A percentile compares a stretch with the other conserved stretches of the same genome.
These are phyloP conservation scores for Crypturellus undulatus DNA, from an alignment of 2,113 vertebrate genomes.

Conservation along the genomic window DNA sequence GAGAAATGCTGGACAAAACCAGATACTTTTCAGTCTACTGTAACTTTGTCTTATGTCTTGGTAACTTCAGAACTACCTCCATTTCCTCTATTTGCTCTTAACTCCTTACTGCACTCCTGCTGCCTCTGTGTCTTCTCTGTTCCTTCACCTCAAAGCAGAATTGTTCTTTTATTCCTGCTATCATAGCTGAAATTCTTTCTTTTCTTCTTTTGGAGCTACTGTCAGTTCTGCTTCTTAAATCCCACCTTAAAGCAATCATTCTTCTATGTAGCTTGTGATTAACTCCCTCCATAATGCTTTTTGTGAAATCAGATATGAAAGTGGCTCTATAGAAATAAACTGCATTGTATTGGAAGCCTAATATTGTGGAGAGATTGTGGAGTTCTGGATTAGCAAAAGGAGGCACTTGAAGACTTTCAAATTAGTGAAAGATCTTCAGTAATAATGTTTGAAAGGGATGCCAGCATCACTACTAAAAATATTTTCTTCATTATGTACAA, in stretches of 20 bases:
- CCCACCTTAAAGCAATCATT: not conserved
- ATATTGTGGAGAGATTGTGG: not conserved
- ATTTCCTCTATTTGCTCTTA: not conserved
- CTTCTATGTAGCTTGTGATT: not conserved
- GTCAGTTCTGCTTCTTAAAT: not conserved
- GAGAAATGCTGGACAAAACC: not conserved
- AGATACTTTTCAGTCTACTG: not conserved
- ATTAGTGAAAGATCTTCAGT: not conserved
- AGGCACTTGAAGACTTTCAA: not conserved
- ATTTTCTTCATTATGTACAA: accelerated
- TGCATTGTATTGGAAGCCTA: not conserved
- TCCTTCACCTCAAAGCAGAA: not conserved
- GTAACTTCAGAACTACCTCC: not conserved
- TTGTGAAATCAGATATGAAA: not conserved
- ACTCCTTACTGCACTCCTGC: not conserved
- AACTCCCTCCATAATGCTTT: not conserved
- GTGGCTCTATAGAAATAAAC: not conserved
- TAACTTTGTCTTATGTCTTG: not conserved
- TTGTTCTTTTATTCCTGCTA: not conserved
- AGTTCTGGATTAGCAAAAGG: not conserved
- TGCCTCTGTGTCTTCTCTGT: not conserved
- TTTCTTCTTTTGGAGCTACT: not conserved
- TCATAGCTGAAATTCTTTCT: not conserved
- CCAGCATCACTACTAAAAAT: not conserved
- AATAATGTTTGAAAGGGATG: not conserved